These are phyloP conservation scores for Heliconius melpomene DNA, from an alignment of 1,140 invertebrate species.

Conservation along the genomic window DNA sequence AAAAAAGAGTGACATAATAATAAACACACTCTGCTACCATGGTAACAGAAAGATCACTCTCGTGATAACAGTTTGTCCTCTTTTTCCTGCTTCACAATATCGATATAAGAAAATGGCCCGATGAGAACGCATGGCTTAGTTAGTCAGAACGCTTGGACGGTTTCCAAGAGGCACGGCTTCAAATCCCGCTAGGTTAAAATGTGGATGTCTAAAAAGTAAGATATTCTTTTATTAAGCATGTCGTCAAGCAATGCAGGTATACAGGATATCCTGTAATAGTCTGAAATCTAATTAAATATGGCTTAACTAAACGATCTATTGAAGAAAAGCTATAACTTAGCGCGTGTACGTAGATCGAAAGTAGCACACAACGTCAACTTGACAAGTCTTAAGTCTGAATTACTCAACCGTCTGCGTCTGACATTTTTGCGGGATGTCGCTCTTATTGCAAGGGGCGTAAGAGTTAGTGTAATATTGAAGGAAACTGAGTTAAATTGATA, in stretches of 20 bases:
- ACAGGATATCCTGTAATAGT: neutral
- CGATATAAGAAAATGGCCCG: too few species aligned
- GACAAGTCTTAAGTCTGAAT: slow-evolving; percentile 17
- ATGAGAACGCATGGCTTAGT: too few species aligned
- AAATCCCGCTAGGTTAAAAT: too few species aligned
- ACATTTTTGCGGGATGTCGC: slow-evolving; percentile 36
- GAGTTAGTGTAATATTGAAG: neutral
- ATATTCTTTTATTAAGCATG: neutral
- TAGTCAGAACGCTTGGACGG: too few species aligned
- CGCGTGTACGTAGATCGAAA: slow-evolving; percentile 20
- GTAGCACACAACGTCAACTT: slow-evolving; percentile 27
- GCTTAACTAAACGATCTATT: neutral
- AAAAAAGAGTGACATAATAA: too few species aligned
- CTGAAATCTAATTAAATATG: neutral
- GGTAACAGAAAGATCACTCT: too few species aligned
- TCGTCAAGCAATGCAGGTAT: neutral
- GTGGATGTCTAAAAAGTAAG: too few species aligned
- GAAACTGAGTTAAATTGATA: slow-evolving; percentile 34
- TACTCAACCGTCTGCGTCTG: slow-evolving; percentile 35
- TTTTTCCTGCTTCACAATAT: too few species aligned
- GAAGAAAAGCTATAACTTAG: neutral
- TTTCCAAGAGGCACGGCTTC: too few species aligned
- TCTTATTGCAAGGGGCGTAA: neutral
- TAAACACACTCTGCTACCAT: too few species aligned
- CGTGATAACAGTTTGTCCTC: too few species aligned